These are phyloP conservation scores for Tapirus indicus DNA, from an alignment of 2,797 vertebrate genomes.

Conservation along the genomic window DNA sequence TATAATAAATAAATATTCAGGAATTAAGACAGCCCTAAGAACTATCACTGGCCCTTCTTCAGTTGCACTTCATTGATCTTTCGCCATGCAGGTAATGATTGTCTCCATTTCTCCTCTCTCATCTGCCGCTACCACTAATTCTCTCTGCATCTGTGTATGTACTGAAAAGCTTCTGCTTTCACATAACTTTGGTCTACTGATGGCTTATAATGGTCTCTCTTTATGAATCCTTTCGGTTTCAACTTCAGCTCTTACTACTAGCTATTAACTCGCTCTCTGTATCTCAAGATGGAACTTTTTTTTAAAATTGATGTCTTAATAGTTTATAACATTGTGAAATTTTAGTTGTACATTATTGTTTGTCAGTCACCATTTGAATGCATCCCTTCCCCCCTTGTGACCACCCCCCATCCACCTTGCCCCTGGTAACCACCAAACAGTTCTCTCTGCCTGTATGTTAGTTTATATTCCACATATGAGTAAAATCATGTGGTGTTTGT, in stretches of 20 bases:
- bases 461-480: too few relatives aligned
- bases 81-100: neutral
- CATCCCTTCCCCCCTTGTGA: too few relatives aligned
- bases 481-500: too few relatives aligned
- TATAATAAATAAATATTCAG: neutral
- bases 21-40: neutral
- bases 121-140: neutral
- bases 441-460: too few relatives aligned
- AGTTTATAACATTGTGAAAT: too few relatives aligned
- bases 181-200: neutral
- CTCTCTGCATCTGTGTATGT: neutral
- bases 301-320: too few relatives aligned
- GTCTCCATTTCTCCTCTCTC: neutral
- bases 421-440: too few relatives aligned
- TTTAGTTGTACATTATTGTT: too few relatives aligned
- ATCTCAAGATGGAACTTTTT: neutral
- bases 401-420: too few relatives aligned
- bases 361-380: too few relatives aligned
- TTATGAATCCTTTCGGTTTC: neutral
- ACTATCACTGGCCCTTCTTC: neutral
- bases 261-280: neutral
- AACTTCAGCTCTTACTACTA: neutral
- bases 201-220: neutral
- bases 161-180: neutral
- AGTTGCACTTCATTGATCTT: neutral